Evolutionary conservation across 2,113 vertebrate genomes (phyloP).

Genomic region (Nibea albiflora): DNA sequence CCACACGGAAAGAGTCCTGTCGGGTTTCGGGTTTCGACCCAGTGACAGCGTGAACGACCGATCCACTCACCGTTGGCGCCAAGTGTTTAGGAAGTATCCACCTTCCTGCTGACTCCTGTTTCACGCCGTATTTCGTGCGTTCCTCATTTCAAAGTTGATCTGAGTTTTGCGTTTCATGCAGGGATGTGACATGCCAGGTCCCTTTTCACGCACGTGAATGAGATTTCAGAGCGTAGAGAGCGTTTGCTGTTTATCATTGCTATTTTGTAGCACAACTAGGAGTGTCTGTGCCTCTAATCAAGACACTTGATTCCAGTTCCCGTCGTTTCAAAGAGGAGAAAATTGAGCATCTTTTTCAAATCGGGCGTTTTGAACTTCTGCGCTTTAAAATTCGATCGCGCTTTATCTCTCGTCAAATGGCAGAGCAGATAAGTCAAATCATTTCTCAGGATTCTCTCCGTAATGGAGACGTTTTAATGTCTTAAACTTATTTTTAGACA

Average conservation of each 20-base stretch:
- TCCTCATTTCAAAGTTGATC: background rate
- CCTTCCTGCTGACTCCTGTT: background rate
- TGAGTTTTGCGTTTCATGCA: background rate
- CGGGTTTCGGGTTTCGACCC: conserved; percentile 1
- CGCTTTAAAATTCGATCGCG: background rate
- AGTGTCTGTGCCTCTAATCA: background rate
- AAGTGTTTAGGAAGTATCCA: background rate
- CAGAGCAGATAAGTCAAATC: background rate
- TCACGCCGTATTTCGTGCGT: background rate
- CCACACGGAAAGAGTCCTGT: background rate
- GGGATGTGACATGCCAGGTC: background rate
- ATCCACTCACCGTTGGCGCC: background rate
- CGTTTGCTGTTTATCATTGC: background rate
- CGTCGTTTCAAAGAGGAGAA: background rate
- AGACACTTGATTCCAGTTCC: background rate
- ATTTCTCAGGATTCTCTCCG: no score
- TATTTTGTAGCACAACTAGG: background rate
- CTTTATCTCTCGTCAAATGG: background rate
- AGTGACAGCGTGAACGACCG: background rate
- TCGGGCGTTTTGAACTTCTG: background rate
- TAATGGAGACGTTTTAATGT: background rate
- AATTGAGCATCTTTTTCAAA: background rate
- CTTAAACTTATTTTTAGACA: background rate
- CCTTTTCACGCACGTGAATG: background rate
- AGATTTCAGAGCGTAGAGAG: background rate